A percentile compares a stretch with the other conserved stretches of the same genome.
These are phyloP conservation scores for Oriolus oriolus DNA, from an alignment of 2,113 vertebrate species.

Conservation along the genomic window DNA sequence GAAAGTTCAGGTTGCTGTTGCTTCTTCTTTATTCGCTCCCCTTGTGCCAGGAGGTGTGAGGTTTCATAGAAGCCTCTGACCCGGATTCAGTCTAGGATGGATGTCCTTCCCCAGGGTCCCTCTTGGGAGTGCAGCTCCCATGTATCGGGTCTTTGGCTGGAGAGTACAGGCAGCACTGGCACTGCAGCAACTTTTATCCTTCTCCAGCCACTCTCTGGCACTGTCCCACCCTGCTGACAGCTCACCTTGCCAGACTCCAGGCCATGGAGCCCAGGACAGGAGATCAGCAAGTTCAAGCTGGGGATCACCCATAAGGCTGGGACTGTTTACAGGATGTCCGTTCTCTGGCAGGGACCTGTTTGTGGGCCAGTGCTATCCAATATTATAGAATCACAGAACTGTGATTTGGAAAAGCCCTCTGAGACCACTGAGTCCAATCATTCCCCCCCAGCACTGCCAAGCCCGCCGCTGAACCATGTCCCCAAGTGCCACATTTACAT, in stretches of 20 bases:
- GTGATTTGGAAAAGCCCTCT: not conserved
- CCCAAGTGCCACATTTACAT: not conserved
- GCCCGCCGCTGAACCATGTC: not conserved
- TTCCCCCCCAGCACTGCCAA: not conserved
- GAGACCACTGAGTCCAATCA: not conserved
- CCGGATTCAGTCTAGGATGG: rapidly evolving
- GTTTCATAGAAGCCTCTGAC: not conserved
- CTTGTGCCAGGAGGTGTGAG: not conserved
- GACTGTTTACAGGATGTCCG: rapidly evolving
- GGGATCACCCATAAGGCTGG: not conserved
- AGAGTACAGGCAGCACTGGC: not conserved
- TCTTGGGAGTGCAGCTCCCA: not conserved
- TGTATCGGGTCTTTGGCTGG: rapidly evolving
- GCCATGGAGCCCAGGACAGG: too few relatives aligned
- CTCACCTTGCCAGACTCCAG: not conserved
- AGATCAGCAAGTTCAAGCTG: not conserved
- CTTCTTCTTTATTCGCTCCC: not conserved
- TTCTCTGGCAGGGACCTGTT: not conserved
- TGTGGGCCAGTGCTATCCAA: not conserved
- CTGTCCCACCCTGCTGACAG: not conserved
- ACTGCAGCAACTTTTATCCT: not conserved
- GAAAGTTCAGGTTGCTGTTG: not conserved
- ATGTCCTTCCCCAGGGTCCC: not conserved
- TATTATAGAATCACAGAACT: not conserved
- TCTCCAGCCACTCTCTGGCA: not conserved